Evolutionary conservation across 1,140 invertebrate genomes (phyloP), one percentile per base, ranked within the genome.

Genomic region (Papilio dardanus): DNA sequence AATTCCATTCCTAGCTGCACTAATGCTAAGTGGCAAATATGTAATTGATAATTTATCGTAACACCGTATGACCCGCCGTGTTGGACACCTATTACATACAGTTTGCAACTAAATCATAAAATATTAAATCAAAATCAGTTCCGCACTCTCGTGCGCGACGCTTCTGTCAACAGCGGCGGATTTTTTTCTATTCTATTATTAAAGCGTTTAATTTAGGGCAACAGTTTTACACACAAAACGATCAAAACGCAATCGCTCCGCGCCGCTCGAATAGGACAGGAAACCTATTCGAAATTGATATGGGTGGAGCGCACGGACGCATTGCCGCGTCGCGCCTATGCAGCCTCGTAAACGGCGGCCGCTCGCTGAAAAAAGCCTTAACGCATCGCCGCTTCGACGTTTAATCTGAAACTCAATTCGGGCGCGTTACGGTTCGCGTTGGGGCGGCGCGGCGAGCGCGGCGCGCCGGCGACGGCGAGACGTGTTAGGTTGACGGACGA

Each of bases 221-320:
- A 90, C 88, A 91, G 87, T 92, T 92, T 93, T 91, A 91, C 90
- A 89, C 84, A 90, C 86, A 92, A 93, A 93, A 93, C 90, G 90
- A 88, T 92, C 88, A 92, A 93, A 93, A 92, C 88, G 88, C 89
- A 92, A 92, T 92, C 88, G 90, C 84, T 86, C 86, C 79, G 83
- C 77, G 79, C 80, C 83, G 83, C 76, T 82, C 88, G 90, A 90
- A 91, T 91, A 89, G 88, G 88, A 89, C 90, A 91, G 88, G 88
- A 89, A 91, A 91, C 90, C 89, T 91, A 92, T 92, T 92, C 86
- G 89, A 92, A 93, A 93, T 93, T 93, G 90, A 93, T 93, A 93
- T 92, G 90, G 91, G 90, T 90, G 87, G 87, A 89, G 91, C 88
- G 83, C 86, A 84, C 83, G 85, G 80, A 80, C 82, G 88, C 87